phyloP scores from a whole-genome alignment of 2,113 vertebrate species.

The Oreochromis aureus region DNA sequence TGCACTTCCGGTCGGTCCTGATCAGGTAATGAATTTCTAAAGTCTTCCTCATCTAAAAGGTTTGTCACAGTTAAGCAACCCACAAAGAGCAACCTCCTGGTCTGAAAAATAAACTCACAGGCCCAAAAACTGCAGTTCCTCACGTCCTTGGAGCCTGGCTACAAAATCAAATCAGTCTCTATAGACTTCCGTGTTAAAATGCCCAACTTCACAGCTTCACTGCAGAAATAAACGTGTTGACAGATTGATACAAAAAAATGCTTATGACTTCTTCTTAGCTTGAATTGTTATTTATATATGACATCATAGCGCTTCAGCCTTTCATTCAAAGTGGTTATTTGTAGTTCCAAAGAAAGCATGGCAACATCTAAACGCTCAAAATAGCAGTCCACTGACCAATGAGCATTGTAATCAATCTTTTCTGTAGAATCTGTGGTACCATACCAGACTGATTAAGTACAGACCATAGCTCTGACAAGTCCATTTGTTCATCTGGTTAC shows the following conservation, averaged over 20 bases:
- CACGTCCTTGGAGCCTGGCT: not conserved
- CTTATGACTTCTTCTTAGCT: not conserved
- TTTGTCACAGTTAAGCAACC: not conserved
- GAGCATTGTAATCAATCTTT: not conserved
- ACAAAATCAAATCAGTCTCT: not conserved
- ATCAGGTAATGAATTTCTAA: conserved; percentile 61
- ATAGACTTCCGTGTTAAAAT: not conserved
- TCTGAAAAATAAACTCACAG: not conserved
- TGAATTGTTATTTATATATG: rapidly evolving
- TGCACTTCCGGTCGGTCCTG: conserved; percentile 79
- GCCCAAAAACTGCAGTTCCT: not conserved
- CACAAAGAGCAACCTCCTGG: not conserved
- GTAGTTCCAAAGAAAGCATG: not conserved
- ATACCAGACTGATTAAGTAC: not conserved
- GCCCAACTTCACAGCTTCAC: not conserved
- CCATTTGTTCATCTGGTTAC: not conserved
- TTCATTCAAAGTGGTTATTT: not conserved
- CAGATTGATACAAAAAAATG: not conserved
- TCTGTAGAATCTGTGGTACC: not conserved
- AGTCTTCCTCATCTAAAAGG: not conserved
- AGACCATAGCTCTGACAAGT: not conserved
- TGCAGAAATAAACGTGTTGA: not conserved
- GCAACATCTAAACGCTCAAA: not conserved
- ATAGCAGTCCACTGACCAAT: not conserved
- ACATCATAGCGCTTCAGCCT: not conserved